Percentiles rank a stretch among this genome's conserved stretches.
Evolutionary conservation across 2,113 vertebrate species (phyloP).

Genomic region (Pholis gunnellus): DNA sequence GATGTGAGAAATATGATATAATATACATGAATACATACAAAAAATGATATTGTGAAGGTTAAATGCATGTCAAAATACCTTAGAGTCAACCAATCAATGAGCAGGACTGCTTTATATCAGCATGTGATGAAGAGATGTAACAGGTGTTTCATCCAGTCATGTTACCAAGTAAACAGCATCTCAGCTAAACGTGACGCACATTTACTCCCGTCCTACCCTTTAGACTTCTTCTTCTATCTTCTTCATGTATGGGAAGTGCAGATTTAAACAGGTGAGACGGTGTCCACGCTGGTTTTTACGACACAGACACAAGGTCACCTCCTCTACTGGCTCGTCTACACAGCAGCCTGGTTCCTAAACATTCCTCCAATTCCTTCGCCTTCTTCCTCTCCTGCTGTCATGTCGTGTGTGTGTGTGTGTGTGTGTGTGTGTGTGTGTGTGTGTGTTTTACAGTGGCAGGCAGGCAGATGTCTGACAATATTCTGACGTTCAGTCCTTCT

Average conservation of each 20-base stretch:
- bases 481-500: constrained; percentile 69
- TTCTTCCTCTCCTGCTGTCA: constrained; percentile 24
- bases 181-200: too few relatives aligned
- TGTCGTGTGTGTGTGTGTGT: constrained; percentile 9
- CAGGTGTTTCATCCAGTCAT: background rate
- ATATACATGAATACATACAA: too few relatives aligned
- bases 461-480: constrained; percentile 74
- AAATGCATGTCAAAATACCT: too few relatives aligned
- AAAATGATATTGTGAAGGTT: too few relatives aligned
- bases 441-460: constrained; percentile 43
- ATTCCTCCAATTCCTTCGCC: constrained; percentile 26
- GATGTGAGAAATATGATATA: too few relatives aligned
- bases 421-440: background rate
- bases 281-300: background rate
- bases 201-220: too few relatives aligned
- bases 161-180: background rate
- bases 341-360: constrained; percentile 28
- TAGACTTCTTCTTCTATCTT: background rate
- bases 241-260: background rate
- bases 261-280: background rate
- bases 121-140: too few relatives aligned
- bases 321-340: constrained; percentile 7
- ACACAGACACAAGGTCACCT: constrained; percentile 28
- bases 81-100: background rate
- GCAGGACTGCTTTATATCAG: background rate